These are phyloP conservation scores for Brachionus asplanchnoidis DNA, from an alignment of 1,140 invertebrate species.

Conservation along the genomic window DNA sequence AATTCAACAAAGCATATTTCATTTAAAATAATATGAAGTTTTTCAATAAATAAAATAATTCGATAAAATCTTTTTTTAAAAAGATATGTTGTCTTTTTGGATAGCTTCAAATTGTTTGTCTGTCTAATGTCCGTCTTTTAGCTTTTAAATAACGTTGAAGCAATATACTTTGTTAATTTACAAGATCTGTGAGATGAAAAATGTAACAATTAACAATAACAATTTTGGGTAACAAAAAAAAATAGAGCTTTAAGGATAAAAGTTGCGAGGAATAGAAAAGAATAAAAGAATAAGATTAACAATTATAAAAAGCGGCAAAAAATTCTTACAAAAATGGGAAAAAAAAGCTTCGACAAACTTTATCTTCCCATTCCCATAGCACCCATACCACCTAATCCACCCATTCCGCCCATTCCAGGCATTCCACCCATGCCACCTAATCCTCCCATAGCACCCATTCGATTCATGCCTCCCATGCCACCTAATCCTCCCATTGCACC, in stretches of 20 bases:
- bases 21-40: background rate
- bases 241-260: background rate
- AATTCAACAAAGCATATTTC: background rate
- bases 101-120: constrained; percentile 1
- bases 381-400: background rate
- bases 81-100: background rate
- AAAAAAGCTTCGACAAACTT: background rate
- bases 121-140: background rate
- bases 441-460: background rate
- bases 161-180: background rate
- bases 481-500: background rate
- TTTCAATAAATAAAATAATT: constrained; percentile 6
- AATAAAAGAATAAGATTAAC: constrained; percentile 16
- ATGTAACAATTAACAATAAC: background rate
- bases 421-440: background rate
- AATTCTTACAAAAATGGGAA: constrained; percentile 15
- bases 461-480: background rate
- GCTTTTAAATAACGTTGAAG: background rate
- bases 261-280: background rate
- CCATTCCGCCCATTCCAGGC: background rate
- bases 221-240: background rate
- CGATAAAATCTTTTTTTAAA: background rate
- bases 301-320: constrained; percentile 9
- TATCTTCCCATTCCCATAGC: constrained; percentile 10
- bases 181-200: background rate